Conservation (phyloP, 2,888 invertebrate species). For the Rhagonycha lutea region DNA sequence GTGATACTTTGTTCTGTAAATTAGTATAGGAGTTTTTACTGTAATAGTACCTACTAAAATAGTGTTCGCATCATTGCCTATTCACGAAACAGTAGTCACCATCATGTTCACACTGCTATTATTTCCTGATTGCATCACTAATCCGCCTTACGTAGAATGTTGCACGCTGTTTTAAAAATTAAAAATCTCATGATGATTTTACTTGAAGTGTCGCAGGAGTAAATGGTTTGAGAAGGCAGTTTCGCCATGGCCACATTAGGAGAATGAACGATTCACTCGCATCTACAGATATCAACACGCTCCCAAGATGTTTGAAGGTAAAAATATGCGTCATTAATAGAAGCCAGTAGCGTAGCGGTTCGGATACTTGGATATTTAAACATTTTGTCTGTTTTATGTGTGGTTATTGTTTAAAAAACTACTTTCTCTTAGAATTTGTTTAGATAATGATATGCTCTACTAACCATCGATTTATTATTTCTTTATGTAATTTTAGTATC, state of each 20-base stretch:
- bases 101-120: conserved; percentile 46
- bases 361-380: conserved; percentile 34
- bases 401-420: conserved; percentile 29
- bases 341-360: conserved; percentile 44
- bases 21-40: conserved; percentile 11
- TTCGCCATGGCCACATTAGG: conserved; percentile 29
- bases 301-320: conserved; percentile 43
- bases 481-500: conserved; percentile 23
- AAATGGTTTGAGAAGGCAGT: conserved; percentile 35
- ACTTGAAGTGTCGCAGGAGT: conserved; percentile 49
- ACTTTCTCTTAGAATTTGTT: conserved; percentile 32
- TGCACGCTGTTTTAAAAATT: conserved; percentile 44
- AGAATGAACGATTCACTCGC: conserved; percentile 14
- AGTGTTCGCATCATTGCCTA: conserved; percentile 39
- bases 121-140: conserved; percentile 50
- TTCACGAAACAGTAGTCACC: conserved; percentile 31
- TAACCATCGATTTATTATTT: conserved; percentile 20
- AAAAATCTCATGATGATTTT: conserved; percentile 49
- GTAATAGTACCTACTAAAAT: conserved; percentile 35
- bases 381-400: conserved; percentile 28
- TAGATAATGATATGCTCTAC: conserved; percentile 24
- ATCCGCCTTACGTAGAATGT: conserved; percentile 49
- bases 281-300: conserved; percentile 8
- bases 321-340: conserved; percentile 42
- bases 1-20: conserved; percentile 1